Evolutionary conservation across 1,140 invertebrate species (phyloP).

Genomic region (Dendrolimus punctatus): DNA sequence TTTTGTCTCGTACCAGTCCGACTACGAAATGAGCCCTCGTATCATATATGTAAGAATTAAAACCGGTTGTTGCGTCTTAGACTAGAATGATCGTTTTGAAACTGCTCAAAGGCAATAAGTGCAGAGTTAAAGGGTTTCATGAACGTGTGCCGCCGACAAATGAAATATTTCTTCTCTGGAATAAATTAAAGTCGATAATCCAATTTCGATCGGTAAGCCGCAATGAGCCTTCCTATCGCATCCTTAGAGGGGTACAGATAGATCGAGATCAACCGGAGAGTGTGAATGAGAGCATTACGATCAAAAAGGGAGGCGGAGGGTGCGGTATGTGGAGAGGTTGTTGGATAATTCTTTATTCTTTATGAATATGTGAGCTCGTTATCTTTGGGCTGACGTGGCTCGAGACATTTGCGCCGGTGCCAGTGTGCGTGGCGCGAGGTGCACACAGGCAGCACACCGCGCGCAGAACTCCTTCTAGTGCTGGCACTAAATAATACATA

Average conservation of each 20-base stretch:
- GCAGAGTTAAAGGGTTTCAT: slow-evolving; percentile 64
- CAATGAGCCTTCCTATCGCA: slow-evolving; percentile 45
- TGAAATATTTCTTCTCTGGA: slow-evolving; percentile 67
- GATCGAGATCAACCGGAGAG: slow-evolving; percentile 59
- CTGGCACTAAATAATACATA: slow-evolving; percentile 69
- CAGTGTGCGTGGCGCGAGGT: slow-evolving; percentile 31
- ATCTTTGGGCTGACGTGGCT: slow-evolving; percentile 58
- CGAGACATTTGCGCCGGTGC: slow-evolving; percentile 44
- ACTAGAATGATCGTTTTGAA: slow-evolving; percentile 60
- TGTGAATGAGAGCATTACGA: slow-evolving; percentile 68
- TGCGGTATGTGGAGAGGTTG: slow-evolving; percentile 40
- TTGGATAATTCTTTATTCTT: slow-evolving; percentile 70
- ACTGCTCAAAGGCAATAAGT: slow-evolving; percentile 35
- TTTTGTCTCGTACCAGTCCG: slow-evolving; percentile 31
- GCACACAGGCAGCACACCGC: slow-evolving; percentile 13
- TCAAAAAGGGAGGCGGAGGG: slow-evolving; percentile 33
- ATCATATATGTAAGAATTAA: slow-evolving; percentile 62
- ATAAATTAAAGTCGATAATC: slow-evolving; percentile 71
- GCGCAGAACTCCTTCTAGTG: slow-evolving; percentile 32
- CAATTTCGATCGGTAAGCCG: slow-evolving; percentile 38
- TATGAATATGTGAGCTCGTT: slow-evolving; percentile 72
- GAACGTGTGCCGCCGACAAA: slow-evolving; percentile 44
- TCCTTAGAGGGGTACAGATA: slow-evolving; percentile 61
- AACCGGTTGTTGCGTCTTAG: slow-evolving; percentile 46
- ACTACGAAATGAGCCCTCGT: slow-evolving; percentile 50